Conservation (phyloP, 2,888 invertebrate species). For the Himalopsyche japonica region DNA sequence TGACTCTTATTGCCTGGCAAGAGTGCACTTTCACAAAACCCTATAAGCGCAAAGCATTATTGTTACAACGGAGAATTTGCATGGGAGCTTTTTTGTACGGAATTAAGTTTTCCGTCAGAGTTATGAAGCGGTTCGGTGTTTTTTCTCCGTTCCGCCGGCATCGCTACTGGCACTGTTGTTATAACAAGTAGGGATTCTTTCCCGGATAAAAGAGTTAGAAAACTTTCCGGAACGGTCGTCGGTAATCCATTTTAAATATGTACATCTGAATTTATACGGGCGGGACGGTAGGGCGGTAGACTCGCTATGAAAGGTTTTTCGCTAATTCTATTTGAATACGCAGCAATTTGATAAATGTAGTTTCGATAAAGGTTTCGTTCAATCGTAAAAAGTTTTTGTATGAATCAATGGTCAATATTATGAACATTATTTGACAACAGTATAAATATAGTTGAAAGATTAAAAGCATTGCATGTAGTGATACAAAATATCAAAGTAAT, state of each 20-base stretch:
- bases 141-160: neutral
- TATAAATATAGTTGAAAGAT: too few species aligned
- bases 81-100: slow-evolving; percentile 3
- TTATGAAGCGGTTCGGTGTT: neutral
- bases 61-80: slow-evolving; percentile 15
- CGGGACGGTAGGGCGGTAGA: neutral
- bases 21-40: neutral
- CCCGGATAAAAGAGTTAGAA: slow-evolving; percentile 9
- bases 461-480: neutral
- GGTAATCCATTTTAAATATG: slow-evolving; percentile 31
- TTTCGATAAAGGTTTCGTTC: neutral
- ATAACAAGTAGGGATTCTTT: slow-evolving; percentile 15
- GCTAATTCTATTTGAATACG: neutral
- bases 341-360: neutral
- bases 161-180: slow-evolving; percentile 8
- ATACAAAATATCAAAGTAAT: too few species aligned
- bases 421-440: too few species aligned
- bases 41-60: slow-evolving; percentile 5
- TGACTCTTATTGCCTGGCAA: neutral
- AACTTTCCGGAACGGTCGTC: slow-evolving; percentile 1
- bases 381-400: neutral
- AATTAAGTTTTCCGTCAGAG: neutral
- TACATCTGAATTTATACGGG: slow-evolving; percentile 25
- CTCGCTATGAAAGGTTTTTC: neutral
- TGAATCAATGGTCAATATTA: neutral